Base-by-base conservation (phyloP, 1,140 invertebrate species). In the Procambarus clarkii region DNA sequence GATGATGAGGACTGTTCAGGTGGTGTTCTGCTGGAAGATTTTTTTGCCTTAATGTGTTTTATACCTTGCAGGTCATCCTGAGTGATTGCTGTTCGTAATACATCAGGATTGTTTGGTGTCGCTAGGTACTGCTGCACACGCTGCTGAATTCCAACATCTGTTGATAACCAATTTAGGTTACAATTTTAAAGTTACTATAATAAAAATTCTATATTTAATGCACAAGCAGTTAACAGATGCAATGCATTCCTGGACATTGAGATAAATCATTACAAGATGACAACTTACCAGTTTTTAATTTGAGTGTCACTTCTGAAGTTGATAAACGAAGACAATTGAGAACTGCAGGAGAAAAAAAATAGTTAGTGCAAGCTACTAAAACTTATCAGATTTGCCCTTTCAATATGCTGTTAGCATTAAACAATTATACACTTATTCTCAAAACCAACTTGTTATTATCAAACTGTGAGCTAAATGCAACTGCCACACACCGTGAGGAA, bases 281-380 rank as follows among this genome's bases (percentile, higher is more conserved):
- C 8, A 92, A 95, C 96, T 97, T 96, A 98, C 97, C 97, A 96
- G 97, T 96, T 96, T 97, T 97, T 94, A 98, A 96, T 95, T 97
- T 97, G 94, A 98, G 95, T 94, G 97, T 97, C 93, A 98, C 97
- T 93, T 97, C 97, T 95, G 98, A 97, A 94, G 97, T 96, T 82
- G 97, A 98, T 93, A 98, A 95, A 94, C 97, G 96, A 94, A 98
- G 96, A 95, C 97, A 98, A 97, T 98, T 98, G 95, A 98, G 96
- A 95, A 98, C 97, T 98, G 95, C 94, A 97, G 97, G 94, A 96
- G 95, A 94, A 92, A 93, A 60, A 87, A 91, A 84, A 34, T 21
- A 13, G 64, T 77, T 54, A 77, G 2, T 46, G 45, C 4, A 79
- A 50, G 18, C 77, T 13, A 13, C 15, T 79, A n/a, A 74, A 74